Evolutionary conservation across 2,113 vertebrate species (phyloP).

Genomic region (Mirza zaza): DNA sequence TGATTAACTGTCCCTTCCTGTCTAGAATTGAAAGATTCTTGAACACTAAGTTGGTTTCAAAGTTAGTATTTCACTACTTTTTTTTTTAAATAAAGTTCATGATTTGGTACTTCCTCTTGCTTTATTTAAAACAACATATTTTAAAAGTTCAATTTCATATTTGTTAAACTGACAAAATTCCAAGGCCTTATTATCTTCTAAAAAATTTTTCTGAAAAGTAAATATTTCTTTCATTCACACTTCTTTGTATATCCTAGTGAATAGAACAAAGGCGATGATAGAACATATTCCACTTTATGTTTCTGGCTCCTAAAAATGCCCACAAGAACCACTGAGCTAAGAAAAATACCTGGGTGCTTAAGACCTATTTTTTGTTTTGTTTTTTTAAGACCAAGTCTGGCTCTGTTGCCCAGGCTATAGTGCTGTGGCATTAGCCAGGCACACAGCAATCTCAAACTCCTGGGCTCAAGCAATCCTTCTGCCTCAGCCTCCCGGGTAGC

Average conservation of each 20-base stretch:
- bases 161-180: conserved; percentile 13
- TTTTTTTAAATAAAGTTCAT: background rate
- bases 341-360: background rate
- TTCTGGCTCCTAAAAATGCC: background rate
- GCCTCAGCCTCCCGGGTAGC: too few relatives aligned
- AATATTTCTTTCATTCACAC: background rate
- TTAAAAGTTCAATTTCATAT: background rate
- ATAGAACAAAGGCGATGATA: background rate
- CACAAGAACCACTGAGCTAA: background rate
- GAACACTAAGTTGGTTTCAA: background rate
- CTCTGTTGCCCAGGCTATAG: too few relatives aligned
- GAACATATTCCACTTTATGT: background rate
- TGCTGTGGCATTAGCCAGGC: too few relatives aligned
- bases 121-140: background rate
- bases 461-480: too few relatives aligned
- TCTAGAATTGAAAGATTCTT: background rate
- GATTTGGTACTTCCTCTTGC: background rate
- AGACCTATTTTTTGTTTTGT: background rate
- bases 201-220: background rate
- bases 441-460: too few relatives aligned
- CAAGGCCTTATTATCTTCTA: background rate
- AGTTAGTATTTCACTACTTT: background rate
- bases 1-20: background rate
- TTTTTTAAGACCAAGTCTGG: too few relatives aligned
- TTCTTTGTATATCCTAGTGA: background rate